Percentiles rank a stretch among this genome's conserved stretches.
phyloP scores from a whole-genome alignment of 2,113 vertebrate genomes.

The Puntigrus tetrazona region DNA sequence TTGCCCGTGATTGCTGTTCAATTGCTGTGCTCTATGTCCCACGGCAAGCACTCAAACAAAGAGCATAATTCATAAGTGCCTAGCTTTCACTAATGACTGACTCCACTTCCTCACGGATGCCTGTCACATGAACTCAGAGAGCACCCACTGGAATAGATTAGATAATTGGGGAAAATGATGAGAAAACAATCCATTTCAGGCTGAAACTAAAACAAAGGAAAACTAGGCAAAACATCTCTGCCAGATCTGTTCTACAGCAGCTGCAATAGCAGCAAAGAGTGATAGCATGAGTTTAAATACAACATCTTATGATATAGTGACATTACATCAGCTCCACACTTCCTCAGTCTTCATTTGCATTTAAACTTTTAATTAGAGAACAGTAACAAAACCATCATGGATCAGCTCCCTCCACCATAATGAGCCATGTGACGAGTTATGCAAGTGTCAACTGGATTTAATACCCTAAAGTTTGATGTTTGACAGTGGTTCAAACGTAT shows the following conservation, averaged over 20 bases:
- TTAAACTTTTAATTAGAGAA: slow-evolving; percentile 66
- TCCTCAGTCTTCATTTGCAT: slow-evolving; percentile 53
- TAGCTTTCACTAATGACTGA: slow-evolving; percentile 64
- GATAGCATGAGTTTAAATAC: not conserved
- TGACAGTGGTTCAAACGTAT: slow-evolving; percentile 9
- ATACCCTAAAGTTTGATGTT: slow-evolving; percentile 64
- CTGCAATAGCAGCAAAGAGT: not conserved
- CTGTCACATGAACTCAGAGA: slow-evolving; percentile 40
- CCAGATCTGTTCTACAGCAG: not conserved
- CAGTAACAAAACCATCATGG: slow-evolving; percentile 44
- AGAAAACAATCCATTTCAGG: not conserved
- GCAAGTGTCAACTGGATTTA: slow-evolving; percentile 61
- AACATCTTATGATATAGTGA: not conserved
- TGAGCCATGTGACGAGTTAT: slow-evolving; percentile 60
- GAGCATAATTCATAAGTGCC: slow-evolving; percentile 71
- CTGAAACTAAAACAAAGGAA: not conserved
- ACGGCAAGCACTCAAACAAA: slow-evolving; percentile 59
- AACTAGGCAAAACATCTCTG: not conserved
- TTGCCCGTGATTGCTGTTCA: slow-evolving; percentile 10
- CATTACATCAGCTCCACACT: not conserved
- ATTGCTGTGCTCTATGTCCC: not conserved
- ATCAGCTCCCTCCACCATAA: slow-evolving; percentile 59
- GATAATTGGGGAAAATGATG: not conserved
- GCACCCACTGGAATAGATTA: slow-evolving; percentile 26
- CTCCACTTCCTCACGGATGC: slow-evolving; percentile 52